phyloP scores from a whole-genome alignment of 2,113 vertebrate species.

The Petroica traversi region DNA sequence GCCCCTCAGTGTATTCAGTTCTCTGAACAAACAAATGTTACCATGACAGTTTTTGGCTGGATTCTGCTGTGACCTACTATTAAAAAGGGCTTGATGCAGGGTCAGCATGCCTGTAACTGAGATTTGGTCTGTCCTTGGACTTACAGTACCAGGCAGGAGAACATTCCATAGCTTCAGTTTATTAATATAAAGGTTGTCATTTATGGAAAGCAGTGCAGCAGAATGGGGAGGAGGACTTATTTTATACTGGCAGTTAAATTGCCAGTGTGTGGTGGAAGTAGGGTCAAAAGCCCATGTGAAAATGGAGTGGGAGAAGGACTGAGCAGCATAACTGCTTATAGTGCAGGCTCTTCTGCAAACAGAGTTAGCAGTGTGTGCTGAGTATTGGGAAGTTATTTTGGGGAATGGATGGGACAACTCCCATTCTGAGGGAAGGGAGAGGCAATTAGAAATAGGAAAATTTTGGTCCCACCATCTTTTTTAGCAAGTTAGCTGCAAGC shows the following conservation, averaged over 20 bases:
- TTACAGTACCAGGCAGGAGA: neutral
- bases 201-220: neutral
- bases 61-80: neutral
- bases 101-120: neutral
- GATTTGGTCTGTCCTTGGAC: neutral
- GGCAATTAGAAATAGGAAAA: conserved; percentile 12
- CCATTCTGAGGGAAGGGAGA: neutral
- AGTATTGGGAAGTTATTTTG: neutral
- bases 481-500: conserved; percentile 26
- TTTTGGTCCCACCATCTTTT: conserved; percentile 1
- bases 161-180: neutral
- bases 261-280: neutral
- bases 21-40: conserved; percentile 47
- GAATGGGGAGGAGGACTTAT: neutral
- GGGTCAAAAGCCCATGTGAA: neutral
- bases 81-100: neutral
- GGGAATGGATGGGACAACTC: neutral
- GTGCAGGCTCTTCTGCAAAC: neutral
- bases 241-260: neutral
- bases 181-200: neutral
- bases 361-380: neutral
- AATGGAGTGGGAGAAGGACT: neutral
- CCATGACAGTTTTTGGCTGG: conserved; percentile 14
- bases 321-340: neutral
- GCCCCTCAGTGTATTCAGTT: conserved; percentile 3